Evolutionary conservation across 2,888 invertebrate genomes (phyloP), one percentile per base, ranked within the genome.

Genomic region (Altica lythri): DNA sequence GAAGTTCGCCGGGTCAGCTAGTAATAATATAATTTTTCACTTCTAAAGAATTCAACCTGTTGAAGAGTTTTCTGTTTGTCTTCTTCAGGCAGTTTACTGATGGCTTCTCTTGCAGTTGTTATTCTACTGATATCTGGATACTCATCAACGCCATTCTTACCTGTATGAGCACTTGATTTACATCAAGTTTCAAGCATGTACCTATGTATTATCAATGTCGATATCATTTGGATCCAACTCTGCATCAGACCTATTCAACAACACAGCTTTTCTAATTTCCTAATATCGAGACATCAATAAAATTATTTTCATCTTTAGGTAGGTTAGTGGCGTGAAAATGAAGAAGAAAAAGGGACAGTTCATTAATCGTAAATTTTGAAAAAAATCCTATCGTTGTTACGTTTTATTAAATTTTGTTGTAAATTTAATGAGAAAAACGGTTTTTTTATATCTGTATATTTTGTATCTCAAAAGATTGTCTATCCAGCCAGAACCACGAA

Each of bases 301-400:
- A 98, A 79, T 97, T 96, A 78, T 98, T 97, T 77, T 97, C 95
- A 75, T 97, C 95, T n/a, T n/a, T n/a, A n/a, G n/a, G n/a, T n/a
- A n/a, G n/a, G n/a, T n/a, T n/a, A n/a, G n/a, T n/a, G n/a, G n/a
- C n/a, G n/a, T n/a, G n/a, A n/a, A n/a, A n/a, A n/a, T n/a, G n/a
- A n/a, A n/a, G n/a, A n/a, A n/a, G n/a, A n/a, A n/a, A n/a, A n/a
- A n/a, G n/a, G n/a, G n/a, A n/a, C n/a, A n/a, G n/a, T n/a, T n/a
- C n/a, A n/a, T n/a, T n/a, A n/a, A n/a, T n/a, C n/a, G n/a, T n/a
- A n/a, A n/a, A n/a, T n/a, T n/a, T n/a, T n/a, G n/a, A n/a, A n/a
- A n/a, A n/a, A n/a, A n/a, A n/a, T n/a, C n/a, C n/a, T n/a, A n/a
- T n/a, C n/a, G n/a, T n/a, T n/a, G n/a, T n/a, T n/a, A n/a, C n/a